Conservation (phyloP, 2,113 vertebrate genomes). For the Cettia cetti region DNA sequence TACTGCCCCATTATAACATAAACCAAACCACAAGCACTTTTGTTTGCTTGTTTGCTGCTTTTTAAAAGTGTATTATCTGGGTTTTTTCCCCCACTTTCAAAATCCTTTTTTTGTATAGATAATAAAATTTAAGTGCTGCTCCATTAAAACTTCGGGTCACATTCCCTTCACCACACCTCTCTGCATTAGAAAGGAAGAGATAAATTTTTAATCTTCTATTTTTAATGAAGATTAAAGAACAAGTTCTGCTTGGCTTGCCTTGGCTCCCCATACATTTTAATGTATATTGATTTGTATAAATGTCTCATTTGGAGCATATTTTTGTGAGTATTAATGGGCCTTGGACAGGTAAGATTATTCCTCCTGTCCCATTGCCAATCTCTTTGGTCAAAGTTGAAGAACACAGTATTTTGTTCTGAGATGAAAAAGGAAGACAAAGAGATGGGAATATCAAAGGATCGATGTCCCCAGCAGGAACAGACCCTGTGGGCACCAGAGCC, state of each 20-base stretch:
- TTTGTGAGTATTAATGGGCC: conserved; percentile 46
- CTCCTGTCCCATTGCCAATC: not conserved
- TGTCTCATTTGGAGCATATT: conserved; percentile 51
- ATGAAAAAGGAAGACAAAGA: conserved; percentile 1
- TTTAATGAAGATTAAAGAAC: conserved; percentile 50
- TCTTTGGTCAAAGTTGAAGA: conserved; percentile 34
- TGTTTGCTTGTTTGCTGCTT: not conserved
- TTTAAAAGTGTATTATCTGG: not conserved
- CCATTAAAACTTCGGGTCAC: not conserved
- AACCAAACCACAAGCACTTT: not conserved
- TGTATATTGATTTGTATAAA: conserved; percentile 62
- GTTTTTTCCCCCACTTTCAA: not conserved
- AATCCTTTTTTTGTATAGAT: not conserved
- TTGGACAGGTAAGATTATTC: conserved; percentile 14
- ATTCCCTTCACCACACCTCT: not conserved
- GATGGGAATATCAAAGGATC: not conserved
- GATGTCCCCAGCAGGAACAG: not conserved
- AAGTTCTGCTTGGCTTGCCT: conserved; percentile 47
- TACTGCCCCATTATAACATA: not conserved
- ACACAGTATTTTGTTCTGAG: conserved; percentile 6
- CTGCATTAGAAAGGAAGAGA: conserved; percentile 28
- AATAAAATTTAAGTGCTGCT: not conserved
- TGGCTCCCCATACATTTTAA: conserved; percentile 49
- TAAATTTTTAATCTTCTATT: conserved; percentile 46
- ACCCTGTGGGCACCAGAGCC: not conserved